Conservation (phyloP, 2,113 vertebrate species). For the Rissa tridactyla region DNA sequence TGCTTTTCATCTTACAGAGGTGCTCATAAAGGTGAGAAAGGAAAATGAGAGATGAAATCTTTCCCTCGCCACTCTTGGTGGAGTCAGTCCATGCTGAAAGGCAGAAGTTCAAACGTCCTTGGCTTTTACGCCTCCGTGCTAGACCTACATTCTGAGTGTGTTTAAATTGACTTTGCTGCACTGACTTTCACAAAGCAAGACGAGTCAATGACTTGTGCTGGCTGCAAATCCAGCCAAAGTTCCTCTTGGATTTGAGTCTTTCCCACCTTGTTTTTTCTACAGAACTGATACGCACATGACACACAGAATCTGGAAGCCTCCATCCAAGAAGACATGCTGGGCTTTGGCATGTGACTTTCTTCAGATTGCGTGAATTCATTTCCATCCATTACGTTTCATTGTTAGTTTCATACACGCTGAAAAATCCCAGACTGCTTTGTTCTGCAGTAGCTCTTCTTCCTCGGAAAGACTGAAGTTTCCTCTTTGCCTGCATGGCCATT, state of each 20-base stretch:
- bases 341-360: neutral
- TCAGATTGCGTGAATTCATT: neutral
- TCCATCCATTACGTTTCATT: neutral
- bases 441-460: neutral
- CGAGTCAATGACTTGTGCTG: neutral
- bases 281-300: neutral
- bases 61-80: neutral
- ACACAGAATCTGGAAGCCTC: neutral
- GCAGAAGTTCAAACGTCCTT: neutral
- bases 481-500: neutral
- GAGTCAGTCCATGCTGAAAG: neutral
- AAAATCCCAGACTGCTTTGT: neutral
- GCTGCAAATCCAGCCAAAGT: neutral
- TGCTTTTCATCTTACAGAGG: neutral
- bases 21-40: neutral
- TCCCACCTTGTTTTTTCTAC: neutral
- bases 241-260: neutral
- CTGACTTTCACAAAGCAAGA: neutral
- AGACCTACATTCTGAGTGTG: neutral
- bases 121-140: fast-evolving
- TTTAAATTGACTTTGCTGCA: neutral
- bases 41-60: neutral
- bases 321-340: neutral
- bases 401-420: neutral
- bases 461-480: neutral